Conservation (phyloP, 2,797 vertebrate genomes). For the Acropternis orthonyx region DNA sequence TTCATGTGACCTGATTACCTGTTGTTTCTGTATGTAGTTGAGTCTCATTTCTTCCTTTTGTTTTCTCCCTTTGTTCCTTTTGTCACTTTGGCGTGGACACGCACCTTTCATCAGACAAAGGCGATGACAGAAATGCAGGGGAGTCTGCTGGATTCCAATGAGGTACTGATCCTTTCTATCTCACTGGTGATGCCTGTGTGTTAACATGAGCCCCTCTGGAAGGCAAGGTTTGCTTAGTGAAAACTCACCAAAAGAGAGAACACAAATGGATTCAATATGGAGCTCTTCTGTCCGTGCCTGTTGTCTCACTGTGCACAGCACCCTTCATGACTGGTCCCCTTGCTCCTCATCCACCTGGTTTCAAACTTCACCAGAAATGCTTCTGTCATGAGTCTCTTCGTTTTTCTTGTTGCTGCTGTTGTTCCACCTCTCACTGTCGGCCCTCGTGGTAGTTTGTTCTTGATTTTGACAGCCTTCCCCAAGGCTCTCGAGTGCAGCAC, state of each 20-base stretch:
- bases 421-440: neutral
- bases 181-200: neutral
- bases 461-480: neutral
- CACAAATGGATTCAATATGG: neutral
- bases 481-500: fast-evolving
- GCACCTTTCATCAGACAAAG: constrained; percentile 69
- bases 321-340: neutral
- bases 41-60: constrained; percentile 67
- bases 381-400: neutral
- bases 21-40: constrained; percentile 21
- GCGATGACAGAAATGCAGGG: constrained; percentile 72
- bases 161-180: constrained; percentile 59
- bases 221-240: neutral
- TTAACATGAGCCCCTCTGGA: neutral
- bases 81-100: constrained; percentile 55
- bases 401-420: neutral
- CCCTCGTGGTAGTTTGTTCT: neutral
- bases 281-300: constrained; percentile 54
- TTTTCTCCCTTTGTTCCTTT: constrained; percentile 63
- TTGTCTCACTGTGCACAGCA: neutral
- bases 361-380: neutral
- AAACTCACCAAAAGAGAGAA: neutral
- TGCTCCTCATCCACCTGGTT: neutral
- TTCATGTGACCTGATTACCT: constrained; percentile 12
- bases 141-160: constrained; percentile 61